Base-by-base conservation (phyloP, 2,797 vertebrate species). In the Esox lucius region DNA sequence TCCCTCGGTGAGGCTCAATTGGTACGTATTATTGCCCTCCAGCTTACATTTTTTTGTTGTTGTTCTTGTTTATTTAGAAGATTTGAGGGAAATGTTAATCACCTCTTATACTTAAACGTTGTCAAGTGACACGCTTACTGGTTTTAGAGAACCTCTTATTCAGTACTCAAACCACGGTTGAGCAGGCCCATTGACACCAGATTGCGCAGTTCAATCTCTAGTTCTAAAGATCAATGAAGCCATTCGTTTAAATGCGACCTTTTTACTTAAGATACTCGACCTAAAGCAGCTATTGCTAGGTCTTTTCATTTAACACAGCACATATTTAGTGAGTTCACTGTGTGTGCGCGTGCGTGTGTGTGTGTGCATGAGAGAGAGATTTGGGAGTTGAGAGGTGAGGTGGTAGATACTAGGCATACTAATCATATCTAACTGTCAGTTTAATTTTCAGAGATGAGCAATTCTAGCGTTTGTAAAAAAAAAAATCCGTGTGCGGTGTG, bases 381-480 rank as follows among this genome's bases (percentile, higher is more conserved):
- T 70, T 72, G 64, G 66, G 51, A 77, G 72, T 68, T 71, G 70
- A 68, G 75, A 64, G 70, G 51, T 56, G 75, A 61, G 46, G 59
- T 68, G 75, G 76, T 76, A 73, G 77, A 76, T 78, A 77, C 76
- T 33, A 61, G 79, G 91, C 89, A 93, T 92, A 91, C 89, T 91
- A 89, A 92, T 91, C 85, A 90, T 89, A 86, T 87, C 84, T 89
- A 87, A 89, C 90, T 93, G 91, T 91, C 92, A 92, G 87, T 91
- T 92, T 92, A 91, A 93, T 93, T 93, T 92, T 91, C 89, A 91
- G 91, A 91, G 91, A 93, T 91, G 91, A 92, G 91, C 91, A 90
- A 85, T 84, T 90, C 88, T 91, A 87, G 90, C 88, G 85, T 90
- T 91, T 89, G 89, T 66, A 82, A 46, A 72, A 70, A 69, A 81